Evolutionary conservation across 2,113 vertebrate genomes (phyloP), one percentile per base, ranked within the genome.

Genomic region (Uria lomvia): DNA sequence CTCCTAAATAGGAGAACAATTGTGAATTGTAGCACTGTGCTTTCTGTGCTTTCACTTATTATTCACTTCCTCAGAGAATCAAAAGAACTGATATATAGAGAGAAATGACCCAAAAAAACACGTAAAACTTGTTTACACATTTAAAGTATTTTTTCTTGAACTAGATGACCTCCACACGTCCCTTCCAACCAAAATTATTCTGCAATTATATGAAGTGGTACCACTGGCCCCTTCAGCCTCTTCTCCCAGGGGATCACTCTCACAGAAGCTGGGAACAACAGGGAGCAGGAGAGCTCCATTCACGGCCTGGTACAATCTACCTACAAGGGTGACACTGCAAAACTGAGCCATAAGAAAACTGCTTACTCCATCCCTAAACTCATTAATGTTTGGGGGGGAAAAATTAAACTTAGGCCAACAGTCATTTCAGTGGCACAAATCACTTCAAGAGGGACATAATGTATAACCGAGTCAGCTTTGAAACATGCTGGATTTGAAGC

Each of bases 301-400:
- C 1, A 0, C 8, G 32, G 38, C 23, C 6, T 4, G 15, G 7
- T 24, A 27, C 42, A 23, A 13, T 29, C 26, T 45, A 5, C 30
- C 53, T 79, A 11, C n/a, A 79, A 59, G 34, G 34, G 15, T 75
- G 53, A 32, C 17, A 56, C 27, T n/a, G 49, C 18, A 63, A 60
- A 53, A 73, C 7, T 22, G 71, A 70, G 32, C 19, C 6, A 1
- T 34, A 67, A 88, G n/a, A 80, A 63, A 90, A 65, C 5, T 38
- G n/a, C 47, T 42, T 59, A 75, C 53, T 52, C 38, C 20, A 80
- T 56, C 32, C n/a, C 17, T 78, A 80, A 89, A 73, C 18, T 60
- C 20, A 70, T 42, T 15, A 52, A 59, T 20, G 16, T 65, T 75
- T 87, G 42, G 11, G 11, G 11, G 15, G 1, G 14, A 38, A 68